phyloP scores from a whole-genome alignment of 2,113 vertebrate species.

The Ptyas mucosa region DNA sequence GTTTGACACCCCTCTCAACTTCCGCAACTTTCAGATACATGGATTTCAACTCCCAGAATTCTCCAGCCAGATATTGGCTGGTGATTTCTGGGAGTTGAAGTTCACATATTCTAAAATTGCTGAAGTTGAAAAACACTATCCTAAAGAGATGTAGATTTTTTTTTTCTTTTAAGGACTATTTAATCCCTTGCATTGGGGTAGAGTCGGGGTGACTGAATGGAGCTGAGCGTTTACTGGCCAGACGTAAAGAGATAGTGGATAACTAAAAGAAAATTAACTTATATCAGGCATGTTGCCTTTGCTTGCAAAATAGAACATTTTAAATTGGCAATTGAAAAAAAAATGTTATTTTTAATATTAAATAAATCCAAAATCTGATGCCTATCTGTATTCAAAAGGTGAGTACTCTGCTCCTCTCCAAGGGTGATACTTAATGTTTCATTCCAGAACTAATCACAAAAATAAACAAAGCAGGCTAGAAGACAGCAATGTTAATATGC shows the following conservation, averaged over 20 bases:
- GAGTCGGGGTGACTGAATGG: not conserved
- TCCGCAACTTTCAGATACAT: not conserved
- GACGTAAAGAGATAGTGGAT: not conserved
- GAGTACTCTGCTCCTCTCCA: not conserved
- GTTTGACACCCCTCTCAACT: not conserved
- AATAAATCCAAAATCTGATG: not conserved
- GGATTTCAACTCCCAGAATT: not conserved
- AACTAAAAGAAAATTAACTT: not conserved
- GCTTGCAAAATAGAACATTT: not conserved
- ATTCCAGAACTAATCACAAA: not conserved
- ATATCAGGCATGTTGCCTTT: not conserved
- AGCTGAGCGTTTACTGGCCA: not conserved
- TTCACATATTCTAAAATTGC: not conserved
- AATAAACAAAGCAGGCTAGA: not conserved
- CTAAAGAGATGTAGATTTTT: not conserved
- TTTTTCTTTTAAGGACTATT: not conserved
- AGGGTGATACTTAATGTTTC: not conserved
- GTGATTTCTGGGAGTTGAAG: not conserved
- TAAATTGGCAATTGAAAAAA: not conserved
- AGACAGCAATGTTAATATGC: not conserved
- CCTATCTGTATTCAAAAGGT: not conserved
- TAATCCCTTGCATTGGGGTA: not conserved
- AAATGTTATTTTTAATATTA: not conserved
- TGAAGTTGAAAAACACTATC: not conserved
- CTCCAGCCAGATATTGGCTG: not conserved